These are phyloP conservation scores for Diachrysia chrysitis DNA, from an alignment of 2,888 invertebrate species.

Conservation along the genomic window DNA sequence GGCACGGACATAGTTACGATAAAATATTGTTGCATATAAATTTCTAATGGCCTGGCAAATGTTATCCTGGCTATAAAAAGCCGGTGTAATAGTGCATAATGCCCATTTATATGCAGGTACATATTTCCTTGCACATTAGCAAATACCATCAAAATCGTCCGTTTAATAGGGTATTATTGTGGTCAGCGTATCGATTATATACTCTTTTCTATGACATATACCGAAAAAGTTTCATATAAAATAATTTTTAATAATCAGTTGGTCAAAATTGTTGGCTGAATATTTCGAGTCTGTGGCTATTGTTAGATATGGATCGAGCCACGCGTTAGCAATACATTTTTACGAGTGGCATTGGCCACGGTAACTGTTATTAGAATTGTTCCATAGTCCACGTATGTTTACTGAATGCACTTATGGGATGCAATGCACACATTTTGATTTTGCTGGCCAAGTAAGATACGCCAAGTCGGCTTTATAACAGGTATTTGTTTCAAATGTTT, in stretches of 20 bases:
- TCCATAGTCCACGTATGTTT: slow-evolving; percentile 67
- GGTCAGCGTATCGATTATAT: slow-evolving; percentile 66
- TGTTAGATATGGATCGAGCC: slow-evolving; percentile 59
- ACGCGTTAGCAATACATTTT: slow-evolving; percentile 80
- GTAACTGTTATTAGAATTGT: slow-evolving; percentile 80
- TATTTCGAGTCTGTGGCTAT: slow-evolving; percentile 31
- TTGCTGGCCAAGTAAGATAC: slow-evolving; percentile 40
- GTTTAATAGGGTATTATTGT: slow-evolving; percentile 76
- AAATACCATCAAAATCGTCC: slow-evolving; percentile 73
- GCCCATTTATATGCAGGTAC: slow-evolving; percentile 61
- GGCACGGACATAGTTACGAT: background rate
- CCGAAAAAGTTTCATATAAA: background rate
- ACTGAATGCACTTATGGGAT: slow-evolving; percentile 70
- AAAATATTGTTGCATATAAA: background rate
- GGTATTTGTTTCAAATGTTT: slow-evolving; percentile 25
- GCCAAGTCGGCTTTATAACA: slow-evolving; percentile 34
- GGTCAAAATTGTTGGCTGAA: background rate
- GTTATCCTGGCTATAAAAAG: slow-evolving; percentile 2
- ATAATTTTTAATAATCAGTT: background rate
- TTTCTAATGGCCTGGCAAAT: background rate
- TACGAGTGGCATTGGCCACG: slow-evolving; percentile 74
- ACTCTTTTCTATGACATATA: slow-evolving; percentile 48
- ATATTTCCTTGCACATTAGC: slow-evolving; percentile 68
- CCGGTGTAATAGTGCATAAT: slow-evolving; percentile 12
- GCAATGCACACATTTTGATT: slow-evolving; percentile 49